Percentiles rank a stretch among this genome's conserved stretches.
Conservation (phyloP, 2,113 vertebrate genomes). For the Phaethon lepturus region DNA sequence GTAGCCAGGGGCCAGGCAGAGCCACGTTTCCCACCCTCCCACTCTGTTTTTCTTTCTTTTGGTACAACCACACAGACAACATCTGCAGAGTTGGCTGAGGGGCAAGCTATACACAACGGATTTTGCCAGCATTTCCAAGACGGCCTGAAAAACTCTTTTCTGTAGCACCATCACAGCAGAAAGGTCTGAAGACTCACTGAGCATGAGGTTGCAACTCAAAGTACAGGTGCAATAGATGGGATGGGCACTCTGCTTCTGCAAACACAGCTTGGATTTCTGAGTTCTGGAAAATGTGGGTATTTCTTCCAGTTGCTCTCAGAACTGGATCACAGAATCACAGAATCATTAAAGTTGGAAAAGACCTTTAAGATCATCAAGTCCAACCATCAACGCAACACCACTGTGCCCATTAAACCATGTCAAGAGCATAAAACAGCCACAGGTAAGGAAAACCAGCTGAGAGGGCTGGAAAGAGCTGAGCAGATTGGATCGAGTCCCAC, state of each 20-base stretch:
- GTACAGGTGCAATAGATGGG: background rate
- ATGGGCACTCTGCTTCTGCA: background rate
- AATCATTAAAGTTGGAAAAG: no score
- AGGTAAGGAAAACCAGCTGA: background rate
- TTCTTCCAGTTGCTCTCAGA: background rate
- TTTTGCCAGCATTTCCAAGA: background rate
- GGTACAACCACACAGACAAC: background rate
- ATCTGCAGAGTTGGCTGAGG: background rate
- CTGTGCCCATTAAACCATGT: no score
- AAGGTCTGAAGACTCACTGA: background rate
- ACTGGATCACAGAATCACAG: background rate
- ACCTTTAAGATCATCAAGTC: no score
- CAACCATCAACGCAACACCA: no score
- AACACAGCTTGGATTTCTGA: background rate
- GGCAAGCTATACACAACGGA: background rate
- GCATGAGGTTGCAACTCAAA: background rate
- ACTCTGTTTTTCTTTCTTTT: background rate
- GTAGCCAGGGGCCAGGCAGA: background rate
- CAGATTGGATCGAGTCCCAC: background rate
- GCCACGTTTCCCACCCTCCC: rapidly evolving
- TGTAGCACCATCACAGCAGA: background rate
- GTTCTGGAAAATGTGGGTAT: background rate
- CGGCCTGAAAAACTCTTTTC: background rate
- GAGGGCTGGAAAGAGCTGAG: background rate
- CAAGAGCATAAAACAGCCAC: background rate